Evolutionary conservation across 2,797 vertebrate genomes (phyloP).

Genomic region (Gymnodraco acuticeps): DNA sequence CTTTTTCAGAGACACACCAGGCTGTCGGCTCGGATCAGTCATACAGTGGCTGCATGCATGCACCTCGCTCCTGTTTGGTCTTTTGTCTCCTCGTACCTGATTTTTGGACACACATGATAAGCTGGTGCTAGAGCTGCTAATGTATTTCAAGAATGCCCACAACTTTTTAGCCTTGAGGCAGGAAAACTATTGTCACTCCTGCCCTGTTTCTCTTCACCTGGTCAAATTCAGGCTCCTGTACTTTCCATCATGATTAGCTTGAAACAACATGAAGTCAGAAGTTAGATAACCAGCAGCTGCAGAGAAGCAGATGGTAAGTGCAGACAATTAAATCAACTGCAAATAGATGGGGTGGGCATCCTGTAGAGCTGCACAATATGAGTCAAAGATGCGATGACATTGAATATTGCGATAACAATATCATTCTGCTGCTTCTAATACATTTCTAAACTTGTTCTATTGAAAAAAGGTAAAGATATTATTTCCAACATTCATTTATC

Average conservation of each 20-base stretch:
- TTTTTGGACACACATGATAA: conserved; percentile 40
- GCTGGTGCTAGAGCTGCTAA: conserved; percentile 6
- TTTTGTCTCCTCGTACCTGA: conserved; percentile 41
- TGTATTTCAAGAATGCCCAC: conserved; percentile 34
- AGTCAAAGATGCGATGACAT: too few species aligned
- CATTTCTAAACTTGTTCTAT: neutral
- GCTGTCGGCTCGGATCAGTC: conserved; percentile 79
- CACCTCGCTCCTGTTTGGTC: conserved; percentile 43
- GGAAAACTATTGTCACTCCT: conserved; percentile 9
- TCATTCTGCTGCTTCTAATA: too few species aligned
- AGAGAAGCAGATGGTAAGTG: conserved; percentile 28
- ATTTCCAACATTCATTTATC: too few species aligned
- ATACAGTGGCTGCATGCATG: conserved; percentile 47
- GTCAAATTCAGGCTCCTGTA: conserved; percentile 33
- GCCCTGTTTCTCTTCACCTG: conserved; percentile 21
- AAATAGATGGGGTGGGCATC: too few species aligned
- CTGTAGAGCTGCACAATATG: too few species aligned
- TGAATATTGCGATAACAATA: too few species aligned
- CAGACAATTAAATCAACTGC: conserved; percentile 8
- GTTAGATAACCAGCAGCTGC: conserved; percentile 54
- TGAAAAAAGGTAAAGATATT: too few species aligned
- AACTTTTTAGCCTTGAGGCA: conserved; percentile 28
- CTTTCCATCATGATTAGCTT: conserved; percentile 43
- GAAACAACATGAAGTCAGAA: conserved; percentile 30
- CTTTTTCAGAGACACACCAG: conserved; percentile 78